Evolutionary conservation across 35 echinoderm and acorn worm species (phyloP).

Genomic region (Apostichopus parvimensis): DNA sequence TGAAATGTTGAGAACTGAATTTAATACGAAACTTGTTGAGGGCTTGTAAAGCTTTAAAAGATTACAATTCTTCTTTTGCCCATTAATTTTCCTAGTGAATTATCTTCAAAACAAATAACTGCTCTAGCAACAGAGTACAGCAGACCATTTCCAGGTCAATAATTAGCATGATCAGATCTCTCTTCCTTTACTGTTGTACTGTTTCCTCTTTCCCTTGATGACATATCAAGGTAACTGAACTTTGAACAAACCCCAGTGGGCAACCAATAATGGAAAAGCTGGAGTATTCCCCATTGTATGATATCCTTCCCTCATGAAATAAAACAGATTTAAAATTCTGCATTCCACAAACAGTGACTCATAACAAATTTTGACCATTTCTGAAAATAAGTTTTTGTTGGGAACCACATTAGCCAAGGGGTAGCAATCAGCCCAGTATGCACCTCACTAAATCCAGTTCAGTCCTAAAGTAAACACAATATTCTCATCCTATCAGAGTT

Average conservation of each 20-base stretch:
- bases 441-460: conserved; percentile 19
- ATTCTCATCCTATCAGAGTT: conserved; percentile 16
- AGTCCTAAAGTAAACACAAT: background rate
- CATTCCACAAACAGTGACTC: conserved; percentile 27
- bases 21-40: too few species aligned
- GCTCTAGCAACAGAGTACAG: too few species aligned
- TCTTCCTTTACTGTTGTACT: background rate
- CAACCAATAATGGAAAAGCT: background rate
- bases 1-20: too few species aligned
- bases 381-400: conserved; percentile 1
- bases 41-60: too few species aligned
- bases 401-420: conserved; percentile 37
- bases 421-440: background rate
- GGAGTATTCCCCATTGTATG: conserved; percentile 18
- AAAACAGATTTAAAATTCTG: conserved; percentile 27
- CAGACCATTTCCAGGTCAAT: too few species aligned
- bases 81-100: too few species aligned
- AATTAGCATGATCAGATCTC: too few species aligned
- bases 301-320: conserved; percentile 18
- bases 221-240: conserved; percentile 39
- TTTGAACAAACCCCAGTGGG: conserved; percentile 12
- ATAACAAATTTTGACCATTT: conserved; percentile 27
- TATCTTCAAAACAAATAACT: too few species aligned
- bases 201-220: background rate
- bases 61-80: too few species aligned